Evolutionary conservation across 1,140 invertebrate genomes (phyloP), one percentile per base, ranked within the genome.

Genomic region (Brachionus calyciflorus): DNA sequence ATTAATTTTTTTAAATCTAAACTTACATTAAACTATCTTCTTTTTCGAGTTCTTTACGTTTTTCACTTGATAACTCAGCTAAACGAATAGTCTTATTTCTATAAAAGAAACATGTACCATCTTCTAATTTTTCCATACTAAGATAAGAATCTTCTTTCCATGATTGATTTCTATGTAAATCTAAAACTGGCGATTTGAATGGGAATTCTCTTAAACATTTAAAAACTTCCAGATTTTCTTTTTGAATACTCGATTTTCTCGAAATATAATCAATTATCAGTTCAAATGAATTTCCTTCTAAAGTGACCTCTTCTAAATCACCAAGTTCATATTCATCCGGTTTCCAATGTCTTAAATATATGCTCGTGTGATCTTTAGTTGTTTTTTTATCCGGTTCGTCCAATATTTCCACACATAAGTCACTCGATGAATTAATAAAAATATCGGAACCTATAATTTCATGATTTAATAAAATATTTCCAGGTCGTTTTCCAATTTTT

Each of bases 391-490:
- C 69, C 7, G 48, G 2, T 12, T 55, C 69, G 12, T 73, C 69
- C 0, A 73, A 19, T 12, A 51, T 24, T 73, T 73, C 69, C 6
- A 73, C 28, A 19, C 69, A 51, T 12, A 73, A 19, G 19, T 73
- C 69, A 55, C 28, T 51, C 5, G 24, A 41, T 30, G 44, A 51
- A 30, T 73, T 73, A 5, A 73, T 21, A 30, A 51, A 73, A 17
- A 73, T 21, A 73, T 73, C 69, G 0, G 69, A 49, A 26, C 69
- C 69, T 24, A 73, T 14, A 4, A 73, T 51, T 41, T 73, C 46
- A 51, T n/a, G 17, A 14, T 73, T 30, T 10, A 73, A 28, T 33
- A 73, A 30, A 24, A 73, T 73, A 19, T 51, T 73, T 1, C 69
- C 69, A 9, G 69, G 69, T 21, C 69, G 44, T 14, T 73, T 49